These are phyloP conservation scores for Tenthredo amoena DNA, from an alignment of 2,888 invertebrate species.

Conservation along the genomic window DNA sequence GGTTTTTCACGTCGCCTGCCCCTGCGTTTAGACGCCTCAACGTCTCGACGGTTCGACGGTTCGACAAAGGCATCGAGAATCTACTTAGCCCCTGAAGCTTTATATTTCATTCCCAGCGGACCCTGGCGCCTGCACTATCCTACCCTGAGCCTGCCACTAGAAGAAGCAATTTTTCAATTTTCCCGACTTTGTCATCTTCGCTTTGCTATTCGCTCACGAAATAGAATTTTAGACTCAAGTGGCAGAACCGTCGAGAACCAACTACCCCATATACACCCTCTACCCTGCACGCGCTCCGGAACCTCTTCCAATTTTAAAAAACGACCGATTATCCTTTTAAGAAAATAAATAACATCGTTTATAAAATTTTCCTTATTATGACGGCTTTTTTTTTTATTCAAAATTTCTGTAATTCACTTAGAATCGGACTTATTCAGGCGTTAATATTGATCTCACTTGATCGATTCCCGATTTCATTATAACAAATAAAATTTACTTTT, in stretches of 20 bases:
- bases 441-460: background rate
- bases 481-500: background rate
- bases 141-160: conserved; percentile 59
- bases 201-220: conserved; percentile 75
- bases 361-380: background rate
- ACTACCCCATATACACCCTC: conserved; percentile 10
- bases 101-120: conserved; percentile 66
- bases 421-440: background rate
- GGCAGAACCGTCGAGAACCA: conserved; percentile 58
- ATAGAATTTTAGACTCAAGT: conserved; percentile 75
- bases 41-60: conserved; percentile 42
- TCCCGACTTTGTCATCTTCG: conserved; percentile 77
- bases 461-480: background rate
- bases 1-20: background rate
- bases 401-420: background rate
- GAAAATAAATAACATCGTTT: background rate
- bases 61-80: conserved; percentile 71
- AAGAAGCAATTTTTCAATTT: conserved; percentile 78
- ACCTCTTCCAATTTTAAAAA: background rate
- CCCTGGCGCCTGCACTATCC: conserved; percentile 19
- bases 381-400: background rate
- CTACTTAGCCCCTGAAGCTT: conserved; percentile 71
- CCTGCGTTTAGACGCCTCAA: background rate
- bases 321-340: background rate
- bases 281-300: background rate